These are phyloP conservation scores for Prunella himalayana DNA, from an alignment of 2,113 vertebrate species.

Conservation along the genomic window DNA sequence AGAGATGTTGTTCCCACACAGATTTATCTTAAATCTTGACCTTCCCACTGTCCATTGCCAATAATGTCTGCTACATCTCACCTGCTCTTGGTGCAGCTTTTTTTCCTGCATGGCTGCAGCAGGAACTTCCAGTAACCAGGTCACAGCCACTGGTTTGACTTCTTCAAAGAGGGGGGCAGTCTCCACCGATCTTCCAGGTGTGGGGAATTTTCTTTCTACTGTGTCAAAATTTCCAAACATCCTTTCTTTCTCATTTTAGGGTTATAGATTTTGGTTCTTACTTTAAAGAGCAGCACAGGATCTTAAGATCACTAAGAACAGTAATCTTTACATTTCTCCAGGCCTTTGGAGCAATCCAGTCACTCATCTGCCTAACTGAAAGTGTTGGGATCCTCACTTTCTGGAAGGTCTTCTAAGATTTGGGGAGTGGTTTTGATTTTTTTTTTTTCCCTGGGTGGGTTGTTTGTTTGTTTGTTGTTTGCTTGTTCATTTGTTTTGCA, in stretches of 20 bases:
- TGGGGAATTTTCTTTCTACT: neutral
- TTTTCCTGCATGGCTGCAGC: neutral
- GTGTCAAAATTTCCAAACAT: neutral
- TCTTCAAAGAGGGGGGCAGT: neutral
- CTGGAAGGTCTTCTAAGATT: neutral
- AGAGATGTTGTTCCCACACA: neutral
- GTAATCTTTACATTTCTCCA: neutral
- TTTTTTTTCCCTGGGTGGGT: neutral
- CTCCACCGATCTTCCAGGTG: neutral
- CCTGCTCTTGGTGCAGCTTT: neutral
- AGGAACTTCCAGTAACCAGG: neutral
- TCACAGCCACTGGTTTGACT: neutral
- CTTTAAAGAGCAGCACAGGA: neutral
- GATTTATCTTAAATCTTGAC: too few relatives aligned
- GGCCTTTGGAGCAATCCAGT: neutral
- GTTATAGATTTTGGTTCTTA: neutral
- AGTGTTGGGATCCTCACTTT: neutral
- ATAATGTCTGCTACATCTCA: neutral
- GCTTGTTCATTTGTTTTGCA: neutral
- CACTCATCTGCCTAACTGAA: neutral
- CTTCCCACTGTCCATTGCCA: too few relatives aligned
- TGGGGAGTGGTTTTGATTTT: rapidly evolving
- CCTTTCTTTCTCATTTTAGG: neutral
- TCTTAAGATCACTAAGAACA: neutral
- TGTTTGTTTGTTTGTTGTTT: neutral